A percentile compares a stretch with the other conserved stretches of the same genome.
Evolutionary conservation across 2,113 vertebrate species (phyloP).

Genomic region (Cardinalis cardinalis): DNA sequence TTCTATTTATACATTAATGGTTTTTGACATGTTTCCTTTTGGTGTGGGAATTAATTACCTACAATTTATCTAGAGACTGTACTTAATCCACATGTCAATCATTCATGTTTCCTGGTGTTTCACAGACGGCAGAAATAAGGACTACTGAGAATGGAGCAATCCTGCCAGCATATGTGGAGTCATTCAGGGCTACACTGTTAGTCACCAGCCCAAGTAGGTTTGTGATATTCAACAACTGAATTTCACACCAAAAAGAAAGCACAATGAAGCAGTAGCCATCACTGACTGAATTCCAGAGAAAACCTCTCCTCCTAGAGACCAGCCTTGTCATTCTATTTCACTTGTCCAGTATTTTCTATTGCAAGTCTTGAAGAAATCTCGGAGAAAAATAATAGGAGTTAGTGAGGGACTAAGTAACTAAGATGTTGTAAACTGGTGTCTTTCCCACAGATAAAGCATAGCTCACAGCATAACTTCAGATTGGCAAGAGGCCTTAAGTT

Average conservation of each 20-base stretch:
- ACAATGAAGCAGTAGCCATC: background rate
- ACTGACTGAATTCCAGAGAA: background rate
- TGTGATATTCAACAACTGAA: background rate
- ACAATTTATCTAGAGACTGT: background rate
- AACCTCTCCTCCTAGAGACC: background rate
- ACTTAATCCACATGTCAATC: background rate
- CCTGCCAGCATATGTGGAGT: background rate
- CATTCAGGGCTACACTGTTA: background rate
- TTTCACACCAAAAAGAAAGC: background rate
- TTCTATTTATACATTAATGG: background rate
- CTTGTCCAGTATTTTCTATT: background rate
- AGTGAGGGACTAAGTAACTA: background rate
- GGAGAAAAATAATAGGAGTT: background rate
- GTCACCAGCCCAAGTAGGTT: background rate
- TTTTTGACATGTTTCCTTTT: background rate
- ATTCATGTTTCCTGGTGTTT: background rate
- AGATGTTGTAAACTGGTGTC: background rate
- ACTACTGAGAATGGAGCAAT: background rate
- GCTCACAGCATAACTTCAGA: background rate
- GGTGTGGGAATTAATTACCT: constrained; percentile 16
- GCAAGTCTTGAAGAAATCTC: background rate
- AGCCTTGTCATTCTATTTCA: background rate
- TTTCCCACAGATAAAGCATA: background rate
- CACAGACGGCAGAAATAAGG: background rate
- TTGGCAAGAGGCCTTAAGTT: background rate